Percentiles rank a stretch among this genome's conserved stretches.
Conservation (phyloP, 2,113 vertebrate species). For the Dicaeum eximium region DNA sequence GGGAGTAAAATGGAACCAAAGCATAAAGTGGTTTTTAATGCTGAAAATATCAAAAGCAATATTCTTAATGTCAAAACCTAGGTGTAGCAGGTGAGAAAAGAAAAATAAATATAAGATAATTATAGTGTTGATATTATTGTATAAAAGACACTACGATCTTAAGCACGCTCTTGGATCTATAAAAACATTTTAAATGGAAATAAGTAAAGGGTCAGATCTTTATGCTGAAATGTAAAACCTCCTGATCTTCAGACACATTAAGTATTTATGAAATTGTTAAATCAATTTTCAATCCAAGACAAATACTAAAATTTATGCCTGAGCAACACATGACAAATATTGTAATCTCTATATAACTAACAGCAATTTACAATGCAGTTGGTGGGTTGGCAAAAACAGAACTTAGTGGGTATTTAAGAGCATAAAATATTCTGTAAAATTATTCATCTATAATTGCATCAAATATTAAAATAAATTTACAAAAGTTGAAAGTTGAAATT, state of each 20-base stretch:
- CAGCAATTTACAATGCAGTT: neutral
- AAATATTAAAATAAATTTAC: neutral
- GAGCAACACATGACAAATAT: neutral
- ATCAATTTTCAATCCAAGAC: neutral
- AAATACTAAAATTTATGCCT: neutral
- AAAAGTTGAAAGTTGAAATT: neutral
- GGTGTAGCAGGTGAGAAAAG: constrained; percentile 63
- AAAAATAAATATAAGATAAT: constrained; percentile 75
- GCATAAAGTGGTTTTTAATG: constrained; percentile 78
- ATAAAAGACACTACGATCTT: neutral
- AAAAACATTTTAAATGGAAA: neutral
- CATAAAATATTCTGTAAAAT: neutral
- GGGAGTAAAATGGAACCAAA: constrained; percentile 82
- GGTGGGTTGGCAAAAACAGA: neutral
- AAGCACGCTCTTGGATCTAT: neutral
- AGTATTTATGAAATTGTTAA: neutral
- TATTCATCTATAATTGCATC: neutral
- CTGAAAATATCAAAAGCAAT: constrained; percentile 81
- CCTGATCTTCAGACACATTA: neutral
- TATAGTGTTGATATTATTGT: constrained; percentile 49
- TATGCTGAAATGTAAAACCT: neutral
- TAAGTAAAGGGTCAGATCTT: neutral
- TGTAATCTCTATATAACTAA: neutral
- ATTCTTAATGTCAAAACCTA: constrained; percentile 76
- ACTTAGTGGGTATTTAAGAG: neutral